These are phyloP conservation scores for Papilio xuthus DNA, from an alignment of 1,140 invertebrate genomes.

Conservation along the genomic window DNA sequence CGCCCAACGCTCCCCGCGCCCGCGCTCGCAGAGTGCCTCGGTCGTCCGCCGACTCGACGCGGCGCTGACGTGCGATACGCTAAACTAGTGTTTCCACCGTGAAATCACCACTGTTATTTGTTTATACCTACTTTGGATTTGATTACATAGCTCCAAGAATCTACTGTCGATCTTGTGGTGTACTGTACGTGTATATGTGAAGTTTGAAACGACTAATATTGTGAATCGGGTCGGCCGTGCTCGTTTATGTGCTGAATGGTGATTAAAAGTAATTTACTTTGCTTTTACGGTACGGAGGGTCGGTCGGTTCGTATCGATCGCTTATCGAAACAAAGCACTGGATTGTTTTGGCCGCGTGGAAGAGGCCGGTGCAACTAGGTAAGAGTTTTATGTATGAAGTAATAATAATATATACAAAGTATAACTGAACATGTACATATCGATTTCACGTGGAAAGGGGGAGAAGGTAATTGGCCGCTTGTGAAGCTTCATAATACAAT, in stretches of 20 bases:
- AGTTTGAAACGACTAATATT: slow-evolving; percentile 60
- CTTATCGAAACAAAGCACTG: slow-evolving; percentile 70
- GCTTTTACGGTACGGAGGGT: slow-evolving; percentile 76
- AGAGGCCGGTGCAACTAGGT: slow-evolving; percentile 64
- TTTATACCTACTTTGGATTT: slow-evolving; percentile 76
- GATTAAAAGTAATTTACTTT: slow-evolving; percentile 78
- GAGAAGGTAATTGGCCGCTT: slow-evolving; percentile 36
- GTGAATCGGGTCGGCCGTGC: slow-evolving; percentile 70
- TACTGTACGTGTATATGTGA: slow-evolving; percentile 70
- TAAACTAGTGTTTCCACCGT: slow-evolving; percentile 72
- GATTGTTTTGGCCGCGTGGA: slow-evolving; percentile 71
- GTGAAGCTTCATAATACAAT: slow-evolving; percentile 39
- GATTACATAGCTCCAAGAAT: slow-evolving; percentile 62
- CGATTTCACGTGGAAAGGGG: background rate
- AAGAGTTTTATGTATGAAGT: slow-evolving; percentile 58
- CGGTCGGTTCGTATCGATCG: slow-evolving; percentile 76
- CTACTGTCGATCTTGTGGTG: slow-evolving; percentile 60
- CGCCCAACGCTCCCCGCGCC: slow-evolving; percentile 55
- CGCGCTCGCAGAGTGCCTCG: slow-evolving; percentile 65
- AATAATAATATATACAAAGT: slow-evolving; percentile 35
- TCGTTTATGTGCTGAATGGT: slow-evolving; percentile 77
- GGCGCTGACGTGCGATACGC: slow-evolving; percentile 77
- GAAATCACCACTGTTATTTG: slow-evolving; percentile 78
- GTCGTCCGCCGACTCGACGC: slow-evolving; percentile 74
- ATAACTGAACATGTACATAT: slow-evolving; percentile 17